Conservation (phyloP, 1,140 invertebrate genomes). For the Lucilia sericata region DNA sequence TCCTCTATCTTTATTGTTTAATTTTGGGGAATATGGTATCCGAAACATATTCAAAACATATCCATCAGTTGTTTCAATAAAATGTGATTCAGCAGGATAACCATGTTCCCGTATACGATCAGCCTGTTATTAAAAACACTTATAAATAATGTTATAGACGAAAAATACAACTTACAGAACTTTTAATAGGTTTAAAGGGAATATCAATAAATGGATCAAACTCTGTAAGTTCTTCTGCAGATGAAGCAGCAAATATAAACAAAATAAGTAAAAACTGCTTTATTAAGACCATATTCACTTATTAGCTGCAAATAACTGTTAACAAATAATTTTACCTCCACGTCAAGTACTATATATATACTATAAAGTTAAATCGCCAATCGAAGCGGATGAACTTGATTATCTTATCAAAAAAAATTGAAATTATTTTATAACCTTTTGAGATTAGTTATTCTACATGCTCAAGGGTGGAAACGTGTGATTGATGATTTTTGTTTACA, state of each 20-base stretch:
- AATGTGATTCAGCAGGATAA: conserved; percentile 72
- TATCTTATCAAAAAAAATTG: no score
- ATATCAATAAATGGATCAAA: conserved; percentile 57
- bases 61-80: conserved; percentile 70
- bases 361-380: no score
- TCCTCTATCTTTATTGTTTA: conserved; percentile 54
- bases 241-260: background rate
- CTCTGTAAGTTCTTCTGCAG: conserved; percentile 30
- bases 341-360: no score
- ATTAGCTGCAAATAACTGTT: no score
- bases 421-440: no score
- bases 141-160: background rate
- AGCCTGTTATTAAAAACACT: conserved; percentile 51
- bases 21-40: conserved; percentile 66
- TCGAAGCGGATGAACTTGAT: no score
- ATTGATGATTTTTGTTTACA: no score
- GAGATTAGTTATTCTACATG: no score
- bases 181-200: conserved; percentile 57
- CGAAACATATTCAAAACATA: conserved; percentile 71
- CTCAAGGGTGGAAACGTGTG: no score
- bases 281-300: background rate
- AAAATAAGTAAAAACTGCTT: background rate
- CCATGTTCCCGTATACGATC: conserved; percentile 62
- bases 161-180: conserved; percentile 46
- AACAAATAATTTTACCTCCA: no score